phyloP scores from a whole-genome alignment of 2,797 vertebrate species.

The Semaprochilodus insignis region DNA sequence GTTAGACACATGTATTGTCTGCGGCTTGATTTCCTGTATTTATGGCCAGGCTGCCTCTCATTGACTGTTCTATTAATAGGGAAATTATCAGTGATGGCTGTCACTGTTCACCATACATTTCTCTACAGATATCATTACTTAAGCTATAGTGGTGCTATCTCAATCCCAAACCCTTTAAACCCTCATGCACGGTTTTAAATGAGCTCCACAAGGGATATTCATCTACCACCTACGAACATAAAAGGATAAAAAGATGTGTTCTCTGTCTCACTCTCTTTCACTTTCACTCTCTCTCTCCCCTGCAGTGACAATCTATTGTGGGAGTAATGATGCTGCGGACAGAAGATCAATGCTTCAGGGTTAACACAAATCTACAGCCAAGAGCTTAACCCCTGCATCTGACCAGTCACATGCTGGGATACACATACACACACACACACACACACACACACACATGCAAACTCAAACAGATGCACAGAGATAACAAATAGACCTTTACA shows the following conservation, averaged over 20 bases:
- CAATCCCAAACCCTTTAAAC: background rate
- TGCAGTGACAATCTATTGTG: slow-evolving; percentile 72
- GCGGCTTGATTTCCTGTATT: background rate
- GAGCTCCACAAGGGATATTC: background rate
- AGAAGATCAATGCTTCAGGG: slow-evolving; percentile 80
- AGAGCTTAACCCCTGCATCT: slow-evolving; percentile 70
- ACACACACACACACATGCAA: background rate
- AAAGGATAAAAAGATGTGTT: slow-evolving; percentile 36
- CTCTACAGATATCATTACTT: background rate
- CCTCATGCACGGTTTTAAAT: background rate
- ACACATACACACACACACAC: slow-evolving; percentile 56
- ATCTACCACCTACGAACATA: background rate
- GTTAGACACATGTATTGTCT: slow-evolving; percentile 30
- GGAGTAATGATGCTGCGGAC: slow-evolving; percentile 77
- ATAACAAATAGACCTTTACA: slow-evolving; percentile 26
- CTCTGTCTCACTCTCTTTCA: background rate
- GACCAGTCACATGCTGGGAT: slow-evolving; percentile 46
- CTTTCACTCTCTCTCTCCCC: slow-evolving; percentile 6
- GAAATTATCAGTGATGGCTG: background rate
- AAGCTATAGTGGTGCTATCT: background rate
- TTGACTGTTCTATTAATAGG: slow-evolving; percentile 37
- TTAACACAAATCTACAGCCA: slow-evolving; percentile 74
- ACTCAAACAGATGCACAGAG: background rate
- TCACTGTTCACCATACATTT: background rate
- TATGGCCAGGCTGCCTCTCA: background rate